Percentiles rank a stretch among this genome's conserved stretches.
Conservation (phyloP, 2,113 vertebrate species). For the Colinus virginianus region DNA sequence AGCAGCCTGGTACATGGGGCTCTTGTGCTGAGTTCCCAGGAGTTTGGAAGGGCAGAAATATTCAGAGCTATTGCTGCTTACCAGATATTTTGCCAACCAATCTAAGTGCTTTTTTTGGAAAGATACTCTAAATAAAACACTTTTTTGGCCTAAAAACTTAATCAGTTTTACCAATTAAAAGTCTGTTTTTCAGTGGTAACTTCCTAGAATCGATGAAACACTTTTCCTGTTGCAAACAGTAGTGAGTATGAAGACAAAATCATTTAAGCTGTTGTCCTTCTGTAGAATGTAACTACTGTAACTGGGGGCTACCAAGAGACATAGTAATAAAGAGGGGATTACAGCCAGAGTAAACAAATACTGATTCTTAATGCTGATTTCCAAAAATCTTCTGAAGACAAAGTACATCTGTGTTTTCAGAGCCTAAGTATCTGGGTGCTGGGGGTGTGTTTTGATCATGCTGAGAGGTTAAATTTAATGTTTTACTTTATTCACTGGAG, state of each 20-base stretch:
- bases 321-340: conserved; percentile 18
- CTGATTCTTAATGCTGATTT: background rate
- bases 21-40: background rate
- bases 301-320: background rate
- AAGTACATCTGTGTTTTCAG: background rate
- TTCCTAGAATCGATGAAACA: background rate
- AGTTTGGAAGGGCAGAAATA: background rate
- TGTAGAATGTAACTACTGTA: background rate
- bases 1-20: background rate
- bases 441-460: background rate
- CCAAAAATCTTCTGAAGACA: background rate
- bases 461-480: background rate
- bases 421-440: background rate
- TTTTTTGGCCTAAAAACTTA: background rate
- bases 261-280: background rate
- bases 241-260: background rate
- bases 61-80: background rate
- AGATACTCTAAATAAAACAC: background rate
- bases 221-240: background rate
- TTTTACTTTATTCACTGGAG: background rate
- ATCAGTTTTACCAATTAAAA: background rate
- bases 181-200: background rate
- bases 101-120: background rate
- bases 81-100: background rate
- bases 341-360: conserved; percentile 12